Percentiles rank a stretch among this genome's conserved stretches.
These are phyloP conservation scores for Haliclystus octoradiatus DNA, from an alignment of 30 jellyfish, hydroid and myxozoan genomes.

Conservation along the genomic window DNA sequence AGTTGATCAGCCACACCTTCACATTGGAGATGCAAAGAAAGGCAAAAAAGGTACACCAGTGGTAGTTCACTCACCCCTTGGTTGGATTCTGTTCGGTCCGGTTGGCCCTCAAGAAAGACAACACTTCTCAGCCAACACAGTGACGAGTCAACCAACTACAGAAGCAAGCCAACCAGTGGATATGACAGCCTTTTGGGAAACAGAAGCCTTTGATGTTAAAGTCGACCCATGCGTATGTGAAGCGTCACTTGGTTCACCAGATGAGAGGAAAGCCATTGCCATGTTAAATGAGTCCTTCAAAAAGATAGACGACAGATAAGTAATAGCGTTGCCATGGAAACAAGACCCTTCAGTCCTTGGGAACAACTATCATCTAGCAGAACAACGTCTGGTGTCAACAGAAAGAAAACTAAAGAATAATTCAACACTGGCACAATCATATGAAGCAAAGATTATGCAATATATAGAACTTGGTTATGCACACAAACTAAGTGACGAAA, in stretches of 20 bases:
- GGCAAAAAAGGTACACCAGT: slow-evolving; percentile 32
- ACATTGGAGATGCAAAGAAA: slow-evolving; percentile 32
- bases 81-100: slow-evolving; percentile 46
- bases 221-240: slow-evolving; percentile 1
- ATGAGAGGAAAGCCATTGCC: no score
- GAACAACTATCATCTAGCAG: neutral
- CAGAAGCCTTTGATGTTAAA: neutral
- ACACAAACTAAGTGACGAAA: neutral
- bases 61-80: slow-evolving; percentile 53
- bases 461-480: slow-evolving; percentile 1
- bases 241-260: no score
- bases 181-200: slow-evolving; percentile 1
- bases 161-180: neutral
- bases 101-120: no score
- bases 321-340: slow-evolving; percentile 19
- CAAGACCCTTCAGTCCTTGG: slow-evolving; percentile 11
- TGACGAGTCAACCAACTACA: no score
- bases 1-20: slow-evolving; percentile 45
- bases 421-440: slow-evolving; percentile 3
- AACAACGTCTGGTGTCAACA: slow-evolving; percentile 1
- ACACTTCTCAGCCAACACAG: no score
- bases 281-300: no score
- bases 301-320: no score
- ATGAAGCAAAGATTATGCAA: slow-evolving; percentile 3
- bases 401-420: slow-evolving; percentile 4